These are phyloP conservation scores for Corella eumyota DNA, from an alignment of 23 tunicate species.

Conservation along the genomic window DNA sequence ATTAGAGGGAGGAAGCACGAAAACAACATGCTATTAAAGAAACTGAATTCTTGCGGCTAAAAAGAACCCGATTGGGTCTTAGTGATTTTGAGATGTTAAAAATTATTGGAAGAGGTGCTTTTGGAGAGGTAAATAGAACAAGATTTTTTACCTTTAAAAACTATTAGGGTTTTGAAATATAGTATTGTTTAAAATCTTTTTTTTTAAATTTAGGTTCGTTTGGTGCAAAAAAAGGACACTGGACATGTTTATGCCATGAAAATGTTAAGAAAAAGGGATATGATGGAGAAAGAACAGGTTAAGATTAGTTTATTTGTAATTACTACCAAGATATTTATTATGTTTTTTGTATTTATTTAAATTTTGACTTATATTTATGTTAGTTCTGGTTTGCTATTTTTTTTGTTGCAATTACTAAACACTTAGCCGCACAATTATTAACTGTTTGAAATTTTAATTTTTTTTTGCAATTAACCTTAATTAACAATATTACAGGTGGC, in stretches of 20 bases:
- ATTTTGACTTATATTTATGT: too few species aligned
- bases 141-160: background rate
- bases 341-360: too few species aligned
- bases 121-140: conserved; percentile 79
- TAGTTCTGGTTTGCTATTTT: too few species aligned
- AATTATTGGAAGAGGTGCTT: conserved; percentile 96
- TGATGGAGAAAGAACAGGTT: conserved; percentile 98
- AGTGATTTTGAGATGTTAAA: conserved; percentile 98
- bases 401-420: too few species aligned
- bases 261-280: conserved; percentile 89
- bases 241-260: conserved; percentile 99
- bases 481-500: too few species aligned
- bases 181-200: background rate
- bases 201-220: conserved; percentile 41
- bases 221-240: conserved; percentile 97
- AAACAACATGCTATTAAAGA: conserved; percentile 80
- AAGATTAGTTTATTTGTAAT: background rate
- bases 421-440: too few species aligned
- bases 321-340: too few species aligned
- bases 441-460: too few species aligned
- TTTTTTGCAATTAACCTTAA: too few species aligned
- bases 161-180: background rate
- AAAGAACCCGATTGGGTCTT: conserved; percentile 93
- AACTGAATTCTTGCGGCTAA: conserved; percentile 91
- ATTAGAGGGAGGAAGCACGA: conserved; percentile 66